Percentiles rank a stretch among this genome's conserved stretches.
These are phyloP conservation scores for Chironomus tepperi DNA, from an alignment of 1,140 invertebrate genomes.

Conservation along the genomic window DNA sequence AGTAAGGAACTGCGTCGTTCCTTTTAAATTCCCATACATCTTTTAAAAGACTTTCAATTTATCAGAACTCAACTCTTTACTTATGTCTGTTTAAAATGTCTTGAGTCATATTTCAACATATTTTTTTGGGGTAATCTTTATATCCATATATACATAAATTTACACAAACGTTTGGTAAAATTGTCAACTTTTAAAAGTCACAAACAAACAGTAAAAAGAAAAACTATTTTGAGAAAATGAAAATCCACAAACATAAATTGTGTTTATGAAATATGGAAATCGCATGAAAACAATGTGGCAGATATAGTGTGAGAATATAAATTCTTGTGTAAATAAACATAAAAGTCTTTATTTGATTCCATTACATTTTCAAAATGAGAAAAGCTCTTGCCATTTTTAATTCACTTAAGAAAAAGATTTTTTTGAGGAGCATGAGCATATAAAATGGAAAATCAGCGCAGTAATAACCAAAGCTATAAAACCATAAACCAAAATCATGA, in stretches of 20 bases:
- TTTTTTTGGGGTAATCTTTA: no score
- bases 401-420: background rate
- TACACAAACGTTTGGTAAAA: no score
- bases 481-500: background rate
- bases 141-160: no score
- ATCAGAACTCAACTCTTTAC: no score
- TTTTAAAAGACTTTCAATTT: no score
- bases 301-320: background rate
- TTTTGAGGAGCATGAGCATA: no score
- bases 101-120: no score
- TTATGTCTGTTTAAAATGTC: no score
- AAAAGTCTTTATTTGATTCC: background rate
- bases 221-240: background rate
- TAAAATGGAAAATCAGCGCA: no score
- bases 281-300: background rate
- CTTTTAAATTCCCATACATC: no score
- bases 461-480: no score
- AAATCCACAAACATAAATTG: constrained; percentile 22
- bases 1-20: no score
- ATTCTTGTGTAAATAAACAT: background rate
- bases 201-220: background rate
- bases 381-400: background rate
- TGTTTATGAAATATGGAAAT: constrained; percentile 19
- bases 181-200: background rate
- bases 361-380: background rate